Evolutionary conservation across 2,113 vertebrate species (phyloP), one percentile per base, ranked within the genome.

Genomic region (Beaufortia kweichowensis): DNA sequence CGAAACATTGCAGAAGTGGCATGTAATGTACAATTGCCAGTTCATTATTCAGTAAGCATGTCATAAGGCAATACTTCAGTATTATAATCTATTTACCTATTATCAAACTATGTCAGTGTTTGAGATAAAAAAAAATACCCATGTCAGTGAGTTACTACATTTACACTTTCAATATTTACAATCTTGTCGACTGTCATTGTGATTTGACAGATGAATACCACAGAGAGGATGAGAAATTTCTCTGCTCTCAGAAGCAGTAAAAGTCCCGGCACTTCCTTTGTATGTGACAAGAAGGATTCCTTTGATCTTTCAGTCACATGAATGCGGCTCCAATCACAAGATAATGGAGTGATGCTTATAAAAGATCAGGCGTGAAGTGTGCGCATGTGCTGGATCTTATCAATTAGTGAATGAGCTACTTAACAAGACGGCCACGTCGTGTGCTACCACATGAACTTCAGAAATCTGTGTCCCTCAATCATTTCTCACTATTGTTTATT

Each of bases 391-490:
- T 84, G 81, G 72, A 79, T 86, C 85, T 89, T 89, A 90, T 90
- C 90, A 89, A 89, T 87, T 85, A 81, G 85, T 84, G 86, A 84
- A 85, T 77, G 83, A 90, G 80, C 78, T 84, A 76, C 87, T 86
- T 89, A 86, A 84, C 78, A 84, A 77, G 76, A 81, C 73, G 64
- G 33, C 65, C 81, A 75, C 57, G 31, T 65, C 81, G 73, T 78
- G 72, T 87, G 87, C 67, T 81, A 83, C 85, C 83, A 50, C 79
- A 79, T 39, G 23, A 6, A 39, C 35, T 67, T 53, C 26, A 82
- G 79, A 63, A 61, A 8, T 24, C 56, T 48, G 53, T 69, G 75
- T 67, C 79, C 76, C 84, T 77, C 81, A 57, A 66, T 69, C 57
- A 63, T 26, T 67, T 66, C 65, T 35, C 57, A 10, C 71, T 46